Evolutionary conservation across 2,797 vertebrate genomes (phyloP), one percentile per base, ranked within the genome.

Genomic region (Catostomus latipinnis): DNA sequence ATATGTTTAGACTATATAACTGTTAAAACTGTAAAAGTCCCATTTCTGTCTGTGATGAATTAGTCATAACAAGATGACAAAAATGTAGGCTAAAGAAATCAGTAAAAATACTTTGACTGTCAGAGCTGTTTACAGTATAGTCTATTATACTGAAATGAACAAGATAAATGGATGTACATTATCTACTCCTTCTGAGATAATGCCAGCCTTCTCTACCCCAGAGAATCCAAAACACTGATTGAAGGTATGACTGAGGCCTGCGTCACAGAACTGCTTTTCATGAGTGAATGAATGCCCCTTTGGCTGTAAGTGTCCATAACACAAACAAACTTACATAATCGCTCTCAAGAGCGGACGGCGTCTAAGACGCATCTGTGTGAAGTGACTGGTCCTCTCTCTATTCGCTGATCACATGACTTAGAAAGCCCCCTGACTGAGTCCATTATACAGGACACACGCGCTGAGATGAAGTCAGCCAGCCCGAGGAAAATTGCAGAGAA

Each of bases 301-400:
- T 13, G 65, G 75, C 22, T 14, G 45, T 16, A 76, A 58, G 67
- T 50, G 46, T 81, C 62, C 63, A 72, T 65, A 65, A 76, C 56
- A 58, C 75, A 68, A 66, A 71, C 34, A 34, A 48, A 56, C 11
- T 70, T 56, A 76, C 62, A 68, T 72, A 74, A 81, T 13, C 49
- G 67, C 48, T 50, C 65, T 76, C 56, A 58, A 76, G 56, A 66
- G 70, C 13, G 45, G 34, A 56, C 45, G 2, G 4, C 12, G 10
- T 78, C 57, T 54, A 13, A 57, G 12, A 4, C 13, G 74, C 58
- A 69, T 82, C 81, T 82, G 48, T 72, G 62, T 68, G 62, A 22
- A 74, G 58, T 75, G 50, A 83, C 81, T 83, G 66, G 58, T 68
- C 22, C 14, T 8, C 71, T 74, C 58, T 76, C 49, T 81, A 69